Conservation (phyloP, 2,113 vertebrate species). For the Chaetops frenatus region DNA sequence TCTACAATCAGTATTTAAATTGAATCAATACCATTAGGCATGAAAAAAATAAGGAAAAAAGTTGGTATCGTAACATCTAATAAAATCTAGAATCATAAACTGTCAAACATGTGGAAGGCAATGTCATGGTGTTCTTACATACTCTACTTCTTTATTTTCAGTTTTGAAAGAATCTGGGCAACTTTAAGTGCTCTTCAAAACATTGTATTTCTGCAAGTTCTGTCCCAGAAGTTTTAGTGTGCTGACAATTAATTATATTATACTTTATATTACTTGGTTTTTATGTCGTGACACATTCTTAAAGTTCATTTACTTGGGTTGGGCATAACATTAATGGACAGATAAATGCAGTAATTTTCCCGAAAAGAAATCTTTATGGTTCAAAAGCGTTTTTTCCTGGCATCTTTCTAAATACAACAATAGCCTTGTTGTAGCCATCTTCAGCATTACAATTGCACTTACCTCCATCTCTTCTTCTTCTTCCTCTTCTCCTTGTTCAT, state of each 20-base stretch:
- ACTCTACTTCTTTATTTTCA: not conserved
- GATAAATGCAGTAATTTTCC: not conserved
- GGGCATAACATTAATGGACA: not conserved
- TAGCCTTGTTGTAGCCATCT: not conserved
- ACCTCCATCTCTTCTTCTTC: conserved; percentile 95
- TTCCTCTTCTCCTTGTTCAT: conserved; percentile 82
- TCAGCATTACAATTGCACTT: not conserved
- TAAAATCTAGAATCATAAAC: not conserved
- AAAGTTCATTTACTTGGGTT: not conserved
- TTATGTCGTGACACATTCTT: not conserved
- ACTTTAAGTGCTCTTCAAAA: not conserved
- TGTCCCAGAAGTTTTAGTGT: not conserved
- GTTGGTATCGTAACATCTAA: not conserved
- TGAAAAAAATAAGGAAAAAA: not conserved
- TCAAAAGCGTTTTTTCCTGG: not conserved
- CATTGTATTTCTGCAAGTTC: not conserved
- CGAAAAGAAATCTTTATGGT: not conserved
- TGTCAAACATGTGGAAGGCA: not conserved
- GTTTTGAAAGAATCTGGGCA: not conserved
- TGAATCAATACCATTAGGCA: not conserved
- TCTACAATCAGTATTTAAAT: not conserved
- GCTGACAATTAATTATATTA: not conserved
- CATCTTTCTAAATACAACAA: not conserved
- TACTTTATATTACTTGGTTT: not conserved
- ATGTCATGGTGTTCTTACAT: not conserved